Percentiles rank a stretch among this genome's conserved stretches.
Evolutionary conservation across 2,113 vertebrate species (phyloP).

Genomic region (Hippocampus abdominalis): DNA sequence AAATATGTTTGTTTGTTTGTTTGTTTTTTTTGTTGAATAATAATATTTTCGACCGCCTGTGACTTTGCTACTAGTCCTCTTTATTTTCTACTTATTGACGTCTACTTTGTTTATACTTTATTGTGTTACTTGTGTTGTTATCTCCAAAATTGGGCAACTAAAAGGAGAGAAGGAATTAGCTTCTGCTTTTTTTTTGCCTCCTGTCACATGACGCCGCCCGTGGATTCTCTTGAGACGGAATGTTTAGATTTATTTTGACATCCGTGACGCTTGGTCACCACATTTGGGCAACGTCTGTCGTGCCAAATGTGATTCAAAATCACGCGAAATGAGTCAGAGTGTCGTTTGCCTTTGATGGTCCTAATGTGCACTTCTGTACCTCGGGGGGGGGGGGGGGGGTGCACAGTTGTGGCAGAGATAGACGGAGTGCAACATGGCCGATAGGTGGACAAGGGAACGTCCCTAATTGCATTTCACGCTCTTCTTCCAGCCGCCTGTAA

Average conservation of each 20-base stretch:
- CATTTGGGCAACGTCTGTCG: background rate
- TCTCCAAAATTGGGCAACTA: background rate
- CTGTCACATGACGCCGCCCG: constrained; percentile 16
- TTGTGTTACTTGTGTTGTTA: no score
- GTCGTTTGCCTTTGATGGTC: background rate
- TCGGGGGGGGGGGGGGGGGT: background rate
- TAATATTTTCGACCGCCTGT: background rate
- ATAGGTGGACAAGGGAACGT: background rate
- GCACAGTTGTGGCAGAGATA: background rate
- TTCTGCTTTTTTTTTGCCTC: constrained; percentile 1
- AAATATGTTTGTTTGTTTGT: no score
- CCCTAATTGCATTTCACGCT: background rate
- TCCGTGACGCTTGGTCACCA: background rate
- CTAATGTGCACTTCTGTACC: background rate
- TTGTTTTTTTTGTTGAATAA: background rate
- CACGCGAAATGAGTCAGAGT: background rate
- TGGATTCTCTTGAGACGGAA: constrained; percentile 5
- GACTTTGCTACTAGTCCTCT: no score
- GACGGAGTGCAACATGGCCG: background rate
- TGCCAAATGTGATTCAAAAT: background rate
- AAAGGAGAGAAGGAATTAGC: background rate
- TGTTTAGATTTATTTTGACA: background rate
- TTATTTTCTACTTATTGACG: no score
- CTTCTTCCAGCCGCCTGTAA: background rate
- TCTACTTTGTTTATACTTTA: no score